Conservation (phyloP, 1,140 invertebrate species). For the Xylocopa sonorina region DNA sequence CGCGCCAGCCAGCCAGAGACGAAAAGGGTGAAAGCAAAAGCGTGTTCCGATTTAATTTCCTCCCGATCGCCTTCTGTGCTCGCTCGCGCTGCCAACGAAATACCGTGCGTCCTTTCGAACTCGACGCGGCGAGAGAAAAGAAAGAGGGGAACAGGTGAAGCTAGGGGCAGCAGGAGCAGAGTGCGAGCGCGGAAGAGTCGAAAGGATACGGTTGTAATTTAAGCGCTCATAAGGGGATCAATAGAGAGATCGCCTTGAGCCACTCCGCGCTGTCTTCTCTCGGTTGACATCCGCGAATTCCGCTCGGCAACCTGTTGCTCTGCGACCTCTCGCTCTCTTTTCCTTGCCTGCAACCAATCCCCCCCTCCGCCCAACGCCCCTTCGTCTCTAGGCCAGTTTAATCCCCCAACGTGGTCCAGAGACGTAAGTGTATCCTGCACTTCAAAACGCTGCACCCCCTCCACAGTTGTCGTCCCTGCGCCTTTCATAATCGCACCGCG, state of each 20-base stretch:
- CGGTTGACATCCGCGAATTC: conserved; percentile 78
- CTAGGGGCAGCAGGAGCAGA: no score
- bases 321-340: conserved; percentile 65
- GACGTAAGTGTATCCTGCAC: conserved; percentile 65
- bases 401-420: conserved; percentile 55
- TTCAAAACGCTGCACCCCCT: conserved; percentile 53
- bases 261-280: conserved; percentile 53
- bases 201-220: conserved; percentile 42
- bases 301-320: conserved; percentile 81
- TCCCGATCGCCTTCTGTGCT: background rate
- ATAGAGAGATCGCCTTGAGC: conserved; percentile 67
- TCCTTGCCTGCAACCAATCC: conserved; percentile 44
- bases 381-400: conserved; percentile 3
- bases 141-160: no score
- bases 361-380: conserved; percentile 54
- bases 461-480: conserved; percentile 28
- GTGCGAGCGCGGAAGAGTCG: background rate
- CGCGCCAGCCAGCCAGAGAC: background rate
- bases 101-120: background rate
- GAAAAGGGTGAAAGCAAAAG: background rate
- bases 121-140: no score
- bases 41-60: conserved; percentile 8
- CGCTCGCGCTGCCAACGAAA: no score
- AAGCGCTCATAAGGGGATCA: conserved; percentile 64
- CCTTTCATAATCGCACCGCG: conserved; percentile 51